A percentile compares a stretch with the other conserved stretches of the same genome.
These are phyloP conservation scores for Helicoverpa assulta DNA, from an alignment of 2,888 invertebrate species.

Conservation along the genomic window DNA sequence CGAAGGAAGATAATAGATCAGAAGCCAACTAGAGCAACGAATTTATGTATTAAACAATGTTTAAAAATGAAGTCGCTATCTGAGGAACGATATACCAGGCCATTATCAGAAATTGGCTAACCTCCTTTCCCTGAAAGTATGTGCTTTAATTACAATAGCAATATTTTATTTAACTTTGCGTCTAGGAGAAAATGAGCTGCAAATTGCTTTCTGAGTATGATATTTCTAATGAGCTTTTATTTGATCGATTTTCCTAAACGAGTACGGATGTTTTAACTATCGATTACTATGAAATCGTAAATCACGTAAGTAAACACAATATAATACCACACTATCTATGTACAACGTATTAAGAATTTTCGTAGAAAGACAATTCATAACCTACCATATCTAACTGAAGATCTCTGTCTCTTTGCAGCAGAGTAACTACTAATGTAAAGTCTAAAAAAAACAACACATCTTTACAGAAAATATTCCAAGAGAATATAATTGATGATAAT, in stretches of 20 bases:
- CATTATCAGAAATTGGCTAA: conserved; percentile 18
- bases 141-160: conserved; percentile 3
- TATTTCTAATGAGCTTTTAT: conserved; percentile 4
- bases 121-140: conserved; percentile 16
- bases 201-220: background rate
- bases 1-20: conserved; percentile 23
- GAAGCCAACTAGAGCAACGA: conserved; percentile 37
- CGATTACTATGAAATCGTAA: conserved; percentile 20
- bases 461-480: no score
- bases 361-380: conserved; percentile 19
- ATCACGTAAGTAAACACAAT: conserved; percentile 11
- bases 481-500: no score
- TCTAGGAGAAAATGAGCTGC: background rate
- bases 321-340: conserved; percentile 10
- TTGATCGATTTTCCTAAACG: conserved; percentile 30
- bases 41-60: conserved; percentile 37
- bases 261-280: background rate
- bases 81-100: conserved; percentile 18
- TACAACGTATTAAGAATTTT: conserved; percentile 24
- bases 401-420: no score
- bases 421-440: no score
- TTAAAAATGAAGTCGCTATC: conserved; percentile 33
- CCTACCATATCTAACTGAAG: no score
- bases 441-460: no score
- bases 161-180: conserved; percentile 9